Evolutionary conservation across 2,113 vertebrate species (phyloP).

Genomic region (Bufo gargarizans): DNA sequence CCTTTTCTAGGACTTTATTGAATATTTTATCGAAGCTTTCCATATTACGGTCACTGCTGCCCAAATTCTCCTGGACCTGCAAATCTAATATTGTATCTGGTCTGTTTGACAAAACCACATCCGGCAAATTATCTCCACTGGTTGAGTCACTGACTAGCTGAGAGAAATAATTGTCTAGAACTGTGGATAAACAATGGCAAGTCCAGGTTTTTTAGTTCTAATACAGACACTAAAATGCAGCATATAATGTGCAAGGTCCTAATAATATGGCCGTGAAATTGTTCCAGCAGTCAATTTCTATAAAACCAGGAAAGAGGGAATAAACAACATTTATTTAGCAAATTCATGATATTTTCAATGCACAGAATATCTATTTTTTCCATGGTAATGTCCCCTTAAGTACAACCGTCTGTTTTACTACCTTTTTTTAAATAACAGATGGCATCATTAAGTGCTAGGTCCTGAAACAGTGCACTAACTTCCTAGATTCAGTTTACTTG

Average conservation of each 20-base stretch:
- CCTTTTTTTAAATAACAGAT: conserved; percentile 12
- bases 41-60: too few relatives aligned
- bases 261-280: not conserved
- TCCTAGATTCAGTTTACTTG: conserved; percentile 6
- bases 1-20: too few relatives aligned
- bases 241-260: not conserved
- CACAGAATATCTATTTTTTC: conserved; percentile 9
- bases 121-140: too few relatives aligned
- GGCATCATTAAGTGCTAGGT: not conserved
- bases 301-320: conserved; percentile 7
- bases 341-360: not conserved
- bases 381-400: not conserved
- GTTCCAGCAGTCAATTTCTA: not conserved
- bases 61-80: too few relatives aligned
- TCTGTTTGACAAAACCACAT: too few relatives aligned
- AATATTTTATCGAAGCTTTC: too few relatives aligned
- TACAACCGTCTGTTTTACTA: not conserved
- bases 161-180: too few relatives aligned
- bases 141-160: too few relatives aligned
- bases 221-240: not conserved
- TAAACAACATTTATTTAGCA: conserved; percentile 1
- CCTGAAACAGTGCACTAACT: conserved; percentile 5
- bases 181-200: not conserved
- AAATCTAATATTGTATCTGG: too few relatives aligned
- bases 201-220: not conserved